Evolutionary conservation across 2,797 vertebrate species (phyloP), one percentile per base, ranked within the genome.

Genomic region (Podarcis siculus): DNA sequence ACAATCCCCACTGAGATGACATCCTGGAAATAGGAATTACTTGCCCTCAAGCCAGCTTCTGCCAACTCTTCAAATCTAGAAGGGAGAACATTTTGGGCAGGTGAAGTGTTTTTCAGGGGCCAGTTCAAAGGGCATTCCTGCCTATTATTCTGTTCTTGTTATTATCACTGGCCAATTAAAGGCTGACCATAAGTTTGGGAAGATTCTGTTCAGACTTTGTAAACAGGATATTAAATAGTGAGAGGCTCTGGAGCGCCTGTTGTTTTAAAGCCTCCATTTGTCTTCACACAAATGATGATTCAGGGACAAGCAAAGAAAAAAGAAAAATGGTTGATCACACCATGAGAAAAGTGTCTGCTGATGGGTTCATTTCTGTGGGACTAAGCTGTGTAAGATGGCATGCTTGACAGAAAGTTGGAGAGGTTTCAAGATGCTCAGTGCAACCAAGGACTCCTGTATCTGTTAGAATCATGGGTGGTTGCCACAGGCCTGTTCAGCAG

Each of bases 391-490:
- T 82, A 91, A 89, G 89, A 87, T 58, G 0, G n/a, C 64, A 79
- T 66, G 67, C 27, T 72, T 82, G 78, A 58, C 87, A 89, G 84
- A 92, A 92, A 91, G 91, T 66, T 87, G 72, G 89, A 88, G 92
- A 80, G 0, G 3, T 83, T 90, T 91, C 0, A 6, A 78, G 87
- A 79, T 82, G 45, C 64, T 83, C 69, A 76, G 72, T 86, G 55
- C 89, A 89, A 77, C 89, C 83, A 75, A 84, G 89, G 73, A 81
- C 42, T 72, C 4, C 4, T 80, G 9, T 58, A 42, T 73, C n/a
- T 55, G 42, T 61, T 35, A 49, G 84, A 92, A 91, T 73, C 91
- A 86, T 86, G 79, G 61, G 75, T 91, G 39, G 32, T 77, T 92
- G 85, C 80, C 83, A 92, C 86, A 82, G 90, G 87, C 85, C 79